A percentile compares a stretch with the other conserved stretches of the same genome.
Conservation (phyloP, 2,797 vertebrate genomes). For the Euthynnus affinis region DNA sequence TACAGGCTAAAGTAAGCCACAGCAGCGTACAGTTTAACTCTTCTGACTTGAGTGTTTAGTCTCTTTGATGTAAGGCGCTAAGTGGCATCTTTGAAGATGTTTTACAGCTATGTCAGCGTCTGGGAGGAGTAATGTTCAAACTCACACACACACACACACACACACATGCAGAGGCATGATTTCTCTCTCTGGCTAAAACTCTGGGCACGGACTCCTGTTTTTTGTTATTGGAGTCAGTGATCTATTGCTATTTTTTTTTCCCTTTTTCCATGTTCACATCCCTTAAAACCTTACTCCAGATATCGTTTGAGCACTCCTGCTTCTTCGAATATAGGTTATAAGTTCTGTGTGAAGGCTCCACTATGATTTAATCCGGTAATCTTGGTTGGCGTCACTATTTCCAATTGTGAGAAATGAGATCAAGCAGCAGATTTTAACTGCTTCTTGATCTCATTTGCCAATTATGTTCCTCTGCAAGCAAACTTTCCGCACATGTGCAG, state of each 20-base stretch:
- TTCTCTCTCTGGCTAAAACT: constrained; percentile 26
- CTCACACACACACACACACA: constrained; percentile 28
- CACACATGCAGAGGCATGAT: constrained; percentile 25
- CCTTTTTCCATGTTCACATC: constrained; percentile 52
- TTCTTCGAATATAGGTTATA: constrained; percentile 4
- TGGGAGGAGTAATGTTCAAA: constrained; percentile 44
- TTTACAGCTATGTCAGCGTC: constrained; percentile 62
- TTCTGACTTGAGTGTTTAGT: constrained; percentile 23
- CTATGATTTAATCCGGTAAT: constrained; percentile 33
- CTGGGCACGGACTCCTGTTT: constrained; percentile 38
- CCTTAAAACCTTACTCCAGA: constrained; percentile 34
- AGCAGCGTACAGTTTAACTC: constrained; percentile 10
- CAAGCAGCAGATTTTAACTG: background rate
- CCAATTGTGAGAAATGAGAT: constrained; percentile 19
- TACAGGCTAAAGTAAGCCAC: background rate
- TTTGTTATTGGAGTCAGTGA: constrained; percentile 46
- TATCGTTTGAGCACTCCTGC: constrained; percentile 17
- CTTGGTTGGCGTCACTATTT: constrained; percentile 42
- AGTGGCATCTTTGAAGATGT: constrained; percentile 71
- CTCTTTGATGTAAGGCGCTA: constrained; percentile 64
- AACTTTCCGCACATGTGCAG: constrained; percentile 60
- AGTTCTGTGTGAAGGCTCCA: background rate
- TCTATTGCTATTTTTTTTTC: constrained; percentile 32
- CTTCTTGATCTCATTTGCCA: constrained; percentile 54
- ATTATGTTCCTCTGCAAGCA: constrained; percentile 31